phyloP scores from a whole-genome alignment of 2,797 vertebrate genomes.

The Bovichtus diacanthus region DNA sequence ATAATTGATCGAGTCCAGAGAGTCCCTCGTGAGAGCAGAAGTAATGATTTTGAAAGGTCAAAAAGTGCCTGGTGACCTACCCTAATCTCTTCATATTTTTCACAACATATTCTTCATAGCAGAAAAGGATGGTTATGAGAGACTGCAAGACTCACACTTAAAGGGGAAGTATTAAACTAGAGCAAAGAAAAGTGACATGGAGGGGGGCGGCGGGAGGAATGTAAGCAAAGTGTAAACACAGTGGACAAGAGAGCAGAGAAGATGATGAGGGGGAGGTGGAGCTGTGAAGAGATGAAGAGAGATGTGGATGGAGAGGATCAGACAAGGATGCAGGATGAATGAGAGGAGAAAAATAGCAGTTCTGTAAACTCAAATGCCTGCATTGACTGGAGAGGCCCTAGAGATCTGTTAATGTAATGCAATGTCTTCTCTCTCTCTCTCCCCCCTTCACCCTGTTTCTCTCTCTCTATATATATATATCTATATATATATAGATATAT shows the following conservation, averaged over 20 bases:
- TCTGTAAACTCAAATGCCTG: constrained; percentile 59
- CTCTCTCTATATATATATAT: too few species aligned
- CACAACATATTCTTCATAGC: constrained; percentile 42
- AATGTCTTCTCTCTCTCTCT: constrained; percentile 33
- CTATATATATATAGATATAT: too few species aligned
- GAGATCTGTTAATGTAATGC: constrained; percentile 64
- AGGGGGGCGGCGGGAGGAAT: constrained; percentile 1
- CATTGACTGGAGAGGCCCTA: constrained; percentile 57
- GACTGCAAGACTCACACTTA: constrained; percentile 7
- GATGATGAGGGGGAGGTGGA: constrained; percentile 49
- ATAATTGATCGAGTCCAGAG: constrained; percentile 25
- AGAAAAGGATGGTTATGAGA: constrained; percentile 8
- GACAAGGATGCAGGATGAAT: constrained; percentile 57
- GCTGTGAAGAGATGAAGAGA: constrained; percentile 46
- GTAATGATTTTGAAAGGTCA: constrained; percentile 48
- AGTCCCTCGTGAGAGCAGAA: constrained; percentile 13
- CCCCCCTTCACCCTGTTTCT: background rate
- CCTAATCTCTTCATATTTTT: constrained; percentile 39
- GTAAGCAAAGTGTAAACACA: constrained; percentile 52
- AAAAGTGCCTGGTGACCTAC: background rate
- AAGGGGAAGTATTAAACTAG: constrained; percentile 24
- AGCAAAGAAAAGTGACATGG: constrained; percentile 1
- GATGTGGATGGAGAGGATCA: constrained; percentile 63
- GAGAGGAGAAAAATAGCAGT: constrained; percentile 46
- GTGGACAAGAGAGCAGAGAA: constrained; percentile 46